Conservation (phyloP, 2,797 vertebrate genomes). For the Trachurus trachurus region DNA sequence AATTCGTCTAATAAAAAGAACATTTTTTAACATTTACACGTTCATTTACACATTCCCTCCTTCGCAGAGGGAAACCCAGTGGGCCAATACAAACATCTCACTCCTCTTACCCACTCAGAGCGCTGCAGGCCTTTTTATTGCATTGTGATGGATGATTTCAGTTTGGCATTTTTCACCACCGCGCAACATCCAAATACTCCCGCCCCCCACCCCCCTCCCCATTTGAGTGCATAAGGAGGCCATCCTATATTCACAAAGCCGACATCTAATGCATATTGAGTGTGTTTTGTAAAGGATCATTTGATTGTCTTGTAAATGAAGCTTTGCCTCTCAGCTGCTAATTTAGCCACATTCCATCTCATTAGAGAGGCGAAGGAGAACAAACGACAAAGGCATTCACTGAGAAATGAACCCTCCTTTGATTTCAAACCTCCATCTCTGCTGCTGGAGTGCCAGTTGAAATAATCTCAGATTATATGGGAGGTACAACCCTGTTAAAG, state of each 20-base stretch:
- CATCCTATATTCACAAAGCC: conserved; percentile 79
- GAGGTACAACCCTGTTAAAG: conserved; percentile 8
- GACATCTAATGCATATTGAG: conserved; percentile 83
- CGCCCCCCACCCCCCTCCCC: conserved; percentile 63
- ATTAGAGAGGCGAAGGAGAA: conserved; percentile 74
- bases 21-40: conserved; percentile 90
- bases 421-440: conserved; percentile 36
- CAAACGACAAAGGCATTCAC: conserved; percentile 62
- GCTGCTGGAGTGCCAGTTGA: conserved; percentile 24
- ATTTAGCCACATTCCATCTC: conserved; percentile 81
- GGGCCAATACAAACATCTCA: conserved; percentile 90
- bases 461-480: conserved; percentile 46
- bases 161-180: conserved; percentile 81
- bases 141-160: conserved; percentile 85
- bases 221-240: conserved; percentile 75
- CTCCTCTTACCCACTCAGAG: conserved; percentile 78
- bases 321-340: conserved; percentile 82
- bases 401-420: conserved; percentile 67
- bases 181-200: conserved; percentile 70
- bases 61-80: conserved; percentile 87
- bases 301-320: conserved; percentile 83
- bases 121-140: conserved; percentile 87
- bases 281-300: conserved; percentile 85
- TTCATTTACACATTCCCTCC: conserved; percentile 81
- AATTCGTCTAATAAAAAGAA: conserved; percentile 98